Conservation (phyloP, 30 jellyfish, hydroid and myxozoan species). For the Pelagia noctiluca region DNA sequence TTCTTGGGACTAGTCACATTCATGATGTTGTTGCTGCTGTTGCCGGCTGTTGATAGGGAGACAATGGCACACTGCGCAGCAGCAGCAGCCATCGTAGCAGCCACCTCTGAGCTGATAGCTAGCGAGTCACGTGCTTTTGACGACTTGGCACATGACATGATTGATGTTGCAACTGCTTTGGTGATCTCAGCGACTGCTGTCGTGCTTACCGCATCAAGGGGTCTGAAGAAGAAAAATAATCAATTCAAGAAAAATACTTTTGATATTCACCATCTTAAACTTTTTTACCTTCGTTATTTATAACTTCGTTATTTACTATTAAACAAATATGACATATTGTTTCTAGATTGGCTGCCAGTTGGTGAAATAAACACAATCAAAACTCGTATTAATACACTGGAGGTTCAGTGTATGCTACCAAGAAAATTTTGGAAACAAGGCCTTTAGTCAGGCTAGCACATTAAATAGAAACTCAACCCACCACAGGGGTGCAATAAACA, state of each 20-base stretch:
- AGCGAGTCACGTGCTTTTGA: conserved; percentile 42
- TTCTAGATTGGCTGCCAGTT: no score
- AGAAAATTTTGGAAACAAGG: no score
- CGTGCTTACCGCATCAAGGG: conserved; percentile 87
- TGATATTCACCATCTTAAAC: background rate
- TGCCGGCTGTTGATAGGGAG: conserved; percentile 65
- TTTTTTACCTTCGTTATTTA: no score
- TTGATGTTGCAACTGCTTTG: conserved; percentile 95
- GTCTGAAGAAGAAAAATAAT: conserved; percentile 62
- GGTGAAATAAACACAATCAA: no score
- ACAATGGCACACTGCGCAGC: conserved; percentile 97
- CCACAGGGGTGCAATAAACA: no score
- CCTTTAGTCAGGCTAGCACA: no score
- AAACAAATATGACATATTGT: no score
- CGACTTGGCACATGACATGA: conserved; percentile 75
- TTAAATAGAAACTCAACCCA: no score
- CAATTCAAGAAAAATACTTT: no score
- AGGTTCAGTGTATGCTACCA: no score
- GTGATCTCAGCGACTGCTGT: conserved; percentile 97
- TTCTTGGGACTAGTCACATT: conserved; percentile 84
- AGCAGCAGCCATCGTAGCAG: conserved; percentile 98
- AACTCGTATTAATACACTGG: no score
- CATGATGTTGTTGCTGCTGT: background rate
- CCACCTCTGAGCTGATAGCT: conserved; percentile 89
- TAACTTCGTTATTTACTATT: no score